phyloP scores from a whole-genome alignment of 2,797 vertebrate genomes.

The Sebastes cheni region DNA sequence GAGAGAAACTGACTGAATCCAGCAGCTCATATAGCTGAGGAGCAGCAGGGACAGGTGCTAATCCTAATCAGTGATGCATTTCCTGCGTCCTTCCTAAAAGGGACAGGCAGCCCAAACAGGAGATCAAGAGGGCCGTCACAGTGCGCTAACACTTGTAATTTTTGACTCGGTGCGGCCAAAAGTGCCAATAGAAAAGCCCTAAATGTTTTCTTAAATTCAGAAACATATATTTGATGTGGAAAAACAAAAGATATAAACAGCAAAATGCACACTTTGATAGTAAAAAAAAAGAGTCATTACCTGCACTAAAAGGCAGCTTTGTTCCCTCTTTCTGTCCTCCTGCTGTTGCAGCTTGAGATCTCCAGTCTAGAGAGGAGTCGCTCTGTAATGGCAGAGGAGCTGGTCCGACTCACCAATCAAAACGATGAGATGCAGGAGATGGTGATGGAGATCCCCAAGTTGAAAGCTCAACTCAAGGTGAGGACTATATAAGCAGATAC shows the following conservation, averaged over 20 bases:
- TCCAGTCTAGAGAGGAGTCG: slow-evolving; percentile 92
- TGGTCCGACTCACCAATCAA: slow-evolving; percentile 94
- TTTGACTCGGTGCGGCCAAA: too few relatives aligned
- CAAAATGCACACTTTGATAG: neutral
- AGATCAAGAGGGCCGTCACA: too few relatives aligned
- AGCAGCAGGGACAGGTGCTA: too few relatives aligned
- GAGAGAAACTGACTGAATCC: too few relatives aligned
- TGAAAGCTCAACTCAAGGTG: slow-evolving; percentile 90
- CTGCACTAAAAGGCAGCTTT: neutral
- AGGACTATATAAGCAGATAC: neutral
- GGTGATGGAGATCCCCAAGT: slow-evolving; percentile 91
- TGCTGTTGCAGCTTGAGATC: slow-evolving; percentile 89
- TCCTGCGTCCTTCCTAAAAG: too few relatives aligned
- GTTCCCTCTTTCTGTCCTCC: neutral
- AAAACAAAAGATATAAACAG: neutral
- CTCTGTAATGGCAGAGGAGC: slow-evolving; percentile 94
- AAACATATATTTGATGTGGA: neutral
- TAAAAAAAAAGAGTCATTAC: neutral
- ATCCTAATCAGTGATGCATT: too few relatives aligned
- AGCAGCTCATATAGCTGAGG: too few relatives aligned
- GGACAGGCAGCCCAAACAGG: too few relatives aligned
- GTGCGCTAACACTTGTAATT: too few relatives aligned
- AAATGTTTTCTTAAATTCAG: neutral
- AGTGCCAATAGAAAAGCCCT: too few relatives aligned
- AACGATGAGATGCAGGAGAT: slow-evolving; percentile 95